Conservation (phyloP, 2,888 invertebrate species). For the Scaptomyza reducta region DNA sequence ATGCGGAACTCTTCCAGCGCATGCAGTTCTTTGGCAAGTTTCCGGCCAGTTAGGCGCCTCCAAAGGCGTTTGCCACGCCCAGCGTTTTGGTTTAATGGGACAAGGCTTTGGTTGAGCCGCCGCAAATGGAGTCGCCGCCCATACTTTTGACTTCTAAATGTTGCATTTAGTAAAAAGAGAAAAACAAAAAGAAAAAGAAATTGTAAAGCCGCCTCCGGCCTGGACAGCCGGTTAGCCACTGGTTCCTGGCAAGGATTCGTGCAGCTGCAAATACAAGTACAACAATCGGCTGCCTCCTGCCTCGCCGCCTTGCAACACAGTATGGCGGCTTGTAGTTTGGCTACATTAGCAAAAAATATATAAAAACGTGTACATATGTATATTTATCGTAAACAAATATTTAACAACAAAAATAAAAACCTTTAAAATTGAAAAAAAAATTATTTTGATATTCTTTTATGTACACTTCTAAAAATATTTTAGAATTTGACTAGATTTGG, state of each 20-base stretch:
- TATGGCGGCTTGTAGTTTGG: slow-evolving; percentile 53
- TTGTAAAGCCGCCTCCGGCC: slow-evolving; percentile 53
- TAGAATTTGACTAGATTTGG: no score
- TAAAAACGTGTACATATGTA: slow-evolving; percentile 12
- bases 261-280: slow-evolving; percentile 13
- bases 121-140: slow-evolving; percentile 18
- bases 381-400: not conserved
- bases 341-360: slow-evolving; percentile 16
- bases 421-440: slow-evolving; percentile 23
- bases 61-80: slow-evolving; percentile 53
- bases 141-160: slow-evolving; percentile 67
- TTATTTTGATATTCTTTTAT: not conserved
- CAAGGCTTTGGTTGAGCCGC: slow-evolving; percentile 53
- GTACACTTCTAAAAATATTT: no score
- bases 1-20: slow-evolving; percentile 84
- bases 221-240: slow-evolving; percentile 63
- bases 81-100: slow-evolving; percentile 75
- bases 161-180: slow-evolving; percentile 65
- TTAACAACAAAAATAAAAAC: slow-evolving; percentile 17
- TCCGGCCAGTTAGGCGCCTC: slow-evolving; percentile 73
- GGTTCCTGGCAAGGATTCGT: slow-evolving; percentile 20
- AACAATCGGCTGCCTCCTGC: slow-evolving; percentile 14
- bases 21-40: slow-evolving; percentile 84
- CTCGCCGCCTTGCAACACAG: slow-evolving; percentile 20
- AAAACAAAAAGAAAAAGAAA: not conserved